Evolutionary conservation across 2,113 vertebrate genomes (phyloP), one percentile per base, ranked within the genome.

Genomic region (Rana temporaria): DNA sequence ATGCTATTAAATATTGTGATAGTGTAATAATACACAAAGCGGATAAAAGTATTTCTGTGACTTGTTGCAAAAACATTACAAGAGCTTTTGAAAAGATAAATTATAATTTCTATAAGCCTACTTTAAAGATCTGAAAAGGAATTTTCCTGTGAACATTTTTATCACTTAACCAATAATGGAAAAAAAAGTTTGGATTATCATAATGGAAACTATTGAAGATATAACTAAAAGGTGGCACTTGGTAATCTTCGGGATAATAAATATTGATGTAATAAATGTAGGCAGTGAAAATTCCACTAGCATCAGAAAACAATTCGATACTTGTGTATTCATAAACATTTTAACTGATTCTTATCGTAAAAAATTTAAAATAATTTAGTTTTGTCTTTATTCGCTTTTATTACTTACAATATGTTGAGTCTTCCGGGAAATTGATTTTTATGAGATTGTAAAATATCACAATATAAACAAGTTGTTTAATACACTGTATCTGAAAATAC

Each of bases 341-440:
- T 30, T 63, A 57, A 56, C 65, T 59, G 68, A 68, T 69, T 57
- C 53, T 69, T 57, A 63, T 71, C 63, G 14, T 66, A 68, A 64
- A 74, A 74, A 82, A 82, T 42, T 48, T 72, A 81, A 63, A 72
- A 82, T 67, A 59, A 68, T 65, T 76, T 60, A 68, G 48, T 57
- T 75, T 57, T 60, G 63, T 66, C 53, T 76, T 82, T 62, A 57
- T 74, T 66, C 30, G 12, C 24, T 68, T 81, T 82, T 82, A 82
- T 68, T 75, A 82, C 42, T 14, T 56, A 38, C 80, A 82, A 63
- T 76, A 76, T 82, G 63, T 65, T 55, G 53, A 19, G 56, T 82
- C 81, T 82, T 82, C 71, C 67, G 72, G 81, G 71, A 82, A 82
- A 65, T 55, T 48, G 81, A 76, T 32, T 82, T 82, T 82, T 82